A percentile compares a stretch with the other conserved stretches of the same genome.
phyloP scores from a whole-genome alignment of 2,888 invertebrate genomes.

The Diplolepis rosae region DNA sequence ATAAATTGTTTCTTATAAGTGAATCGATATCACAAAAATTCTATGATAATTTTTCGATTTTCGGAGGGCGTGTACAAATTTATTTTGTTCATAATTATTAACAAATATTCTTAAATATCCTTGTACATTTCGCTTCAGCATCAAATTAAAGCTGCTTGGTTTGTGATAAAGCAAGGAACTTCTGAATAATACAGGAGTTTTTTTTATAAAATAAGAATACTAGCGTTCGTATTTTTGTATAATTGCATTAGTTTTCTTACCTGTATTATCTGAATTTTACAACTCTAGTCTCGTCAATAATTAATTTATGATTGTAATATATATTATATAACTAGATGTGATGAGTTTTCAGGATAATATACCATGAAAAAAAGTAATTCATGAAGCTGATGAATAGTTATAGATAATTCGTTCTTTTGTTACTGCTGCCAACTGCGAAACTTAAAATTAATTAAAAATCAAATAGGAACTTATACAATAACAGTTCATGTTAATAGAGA shows the following conservation, averaged over 20 bases:
- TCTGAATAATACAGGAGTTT: neutral
- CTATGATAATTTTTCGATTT: neutral
- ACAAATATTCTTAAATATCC: too few species aligned
- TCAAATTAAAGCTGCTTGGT: neutral
- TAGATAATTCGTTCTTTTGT: neutral
- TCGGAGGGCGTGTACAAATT: too few species aligned
- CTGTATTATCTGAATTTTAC: neutral
- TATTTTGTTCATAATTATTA: too few species aligned
- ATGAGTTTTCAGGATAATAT: neutral
- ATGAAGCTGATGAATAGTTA: neutral
- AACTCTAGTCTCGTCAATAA: neutral
- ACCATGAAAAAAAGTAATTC: neutral
- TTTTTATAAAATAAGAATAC: neutral
- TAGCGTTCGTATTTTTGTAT: neutral
- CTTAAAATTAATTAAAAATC: neutral
- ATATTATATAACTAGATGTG: too few species aligned
- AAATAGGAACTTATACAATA: neutral
- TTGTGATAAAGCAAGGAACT: neutral
- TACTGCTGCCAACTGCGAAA: neutral
- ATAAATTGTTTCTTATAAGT: too few species aligned
- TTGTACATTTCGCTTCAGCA: neutral
- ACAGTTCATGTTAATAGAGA: neutral
- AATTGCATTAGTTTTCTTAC: neutral
- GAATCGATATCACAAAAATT: too few species aligned
- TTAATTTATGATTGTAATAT: neutral